Evolutionary conservation across 2,113 vertebrate species (phyloP).

Genomic region (Phrynocephalus versicolor): DNA sequence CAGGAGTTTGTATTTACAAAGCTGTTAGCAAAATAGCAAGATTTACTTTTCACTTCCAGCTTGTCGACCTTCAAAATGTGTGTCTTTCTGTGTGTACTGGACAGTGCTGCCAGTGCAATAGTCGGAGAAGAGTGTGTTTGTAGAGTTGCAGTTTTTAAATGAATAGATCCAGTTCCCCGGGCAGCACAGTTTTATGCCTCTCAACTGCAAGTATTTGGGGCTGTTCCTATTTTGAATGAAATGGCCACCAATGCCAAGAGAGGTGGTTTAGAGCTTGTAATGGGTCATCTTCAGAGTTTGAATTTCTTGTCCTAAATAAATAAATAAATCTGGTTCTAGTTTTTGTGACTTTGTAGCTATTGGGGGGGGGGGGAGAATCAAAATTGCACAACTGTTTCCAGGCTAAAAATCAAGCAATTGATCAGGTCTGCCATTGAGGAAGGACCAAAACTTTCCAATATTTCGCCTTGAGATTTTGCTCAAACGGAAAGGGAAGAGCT

Average conservation of each 20-base stretch:
- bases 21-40: constrained; percentile 29
- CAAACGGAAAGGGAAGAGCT: not conserved
- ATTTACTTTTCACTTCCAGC: constrained; percentile 41
- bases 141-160: not conserved
- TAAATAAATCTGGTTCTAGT: not conserved
- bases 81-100: constrained; percentile 6
- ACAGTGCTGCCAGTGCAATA: not conserved
- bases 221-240: not conserved
- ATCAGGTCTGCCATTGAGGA: not conserved
- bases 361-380: not conserved
- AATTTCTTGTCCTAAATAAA: not conserved
- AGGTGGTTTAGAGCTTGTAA: not conserved
- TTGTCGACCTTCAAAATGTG: constrained; percentile 13
- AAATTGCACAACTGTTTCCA: not conserved
- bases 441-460: not conserved
- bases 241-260: not conserved
- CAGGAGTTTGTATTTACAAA: constrained; percentile 40
- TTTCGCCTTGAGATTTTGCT: not conserved
- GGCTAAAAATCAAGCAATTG: not conserved
- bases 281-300: not conserved
- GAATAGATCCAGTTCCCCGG: not conserved
- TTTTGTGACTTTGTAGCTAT: not conserved
- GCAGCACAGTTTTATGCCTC: not conserved
- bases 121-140: constrained; percentile 10
- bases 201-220: not conserved